Base-by-base conservation (phyloP, 2,888 invertebrate species). In the Pimpla rufipes region DNA sequence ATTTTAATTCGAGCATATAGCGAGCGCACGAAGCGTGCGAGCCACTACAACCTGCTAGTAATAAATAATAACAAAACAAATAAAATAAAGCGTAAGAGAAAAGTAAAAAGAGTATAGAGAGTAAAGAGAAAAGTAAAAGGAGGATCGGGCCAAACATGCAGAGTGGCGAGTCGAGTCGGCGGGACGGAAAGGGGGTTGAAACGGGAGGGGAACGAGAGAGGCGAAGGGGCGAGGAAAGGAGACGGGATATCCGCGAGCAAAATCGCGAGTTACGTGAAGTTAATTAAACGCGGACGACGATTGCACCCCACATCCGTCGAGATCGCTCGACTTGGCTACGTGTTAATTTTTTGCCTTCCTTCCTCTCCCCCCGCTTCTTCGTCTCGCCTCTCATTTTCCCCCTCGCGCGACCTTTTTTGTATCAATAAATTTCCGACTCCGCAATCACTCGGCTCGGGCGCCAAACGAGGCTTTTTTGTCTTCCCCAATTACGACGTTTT, bases 251-350 rank as follows among this genome's bases (percentile, higher is more conserved):
- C 3, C 29, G 42, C 62, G 29, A 77, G 73, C 42, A 73, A 70
- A 87, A 88, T 89, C 89, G 87, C 71, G 85, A 89, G 89, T 89
- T 89, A 87, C 88, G 86, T 80, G 82, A 88, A 91, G 89, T 90
- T 89, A 91, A 91, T 91, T 91, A 90, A 90, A 90, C 86, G 88
- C 86, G 85, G 85, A 87, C 87, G 81, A 85, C 82, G 88, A 88
- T 87, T 86, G 67, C 80, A 62, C 75, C 62, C 76, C 50, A 64
- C 71, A 73, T 71, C 68, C 57, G 40, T 62, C 71, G 67, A 79
- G 47, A 18, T 67, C 68, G 50, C 42, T 50, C 75, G 77, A 70
- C 68, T 77, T 77, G 74, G 74, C 73, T 70, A 62, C 82, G 70
- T 75, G 74, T 79, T 82, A 67, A 79, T 82, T 82, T 82, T 82